Evolutionary conservation across 2,113 vertebrate species (phyloP).

Genomic region (Paracyprichromis sp.): DNA sequence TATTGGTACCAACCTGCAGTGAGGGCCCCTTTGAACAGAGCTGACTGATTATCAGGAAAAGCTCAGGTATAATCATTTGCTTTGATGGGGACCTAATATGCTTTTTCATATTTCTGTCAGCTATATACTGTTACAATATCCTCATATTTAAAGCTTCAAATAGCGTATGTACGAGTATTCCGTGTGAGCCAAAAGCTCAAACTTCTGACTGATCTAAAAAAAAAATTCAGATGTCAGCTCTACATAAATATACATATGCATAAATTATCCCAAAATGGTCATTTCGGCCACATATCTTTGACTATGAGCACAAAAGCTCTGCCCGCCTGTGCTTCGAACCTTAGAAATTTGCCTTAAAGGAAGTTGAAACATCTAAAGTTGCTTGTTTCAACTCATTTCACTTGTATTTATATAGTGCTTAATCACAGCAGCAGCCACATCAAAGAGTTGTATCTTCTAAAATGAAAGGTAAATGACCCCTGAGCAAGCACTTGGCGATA

Average conservation of each 20-base stretch:
- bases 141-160: not conserved
- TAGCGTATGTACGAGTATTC: not conserved
- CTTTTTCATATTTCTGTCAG: not conserved
- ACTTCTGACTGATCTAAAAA: not conserved
- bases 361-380: not conserved
- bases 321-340: not conserved
- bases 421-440: not conserved
- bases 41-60: not conserved
- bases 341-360: not conserved
- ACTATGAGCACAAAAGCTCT: not conserved
- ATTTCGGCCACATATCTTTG: not conserved
- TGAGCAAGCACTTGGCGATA: not conserved
- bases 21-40: not conserved
- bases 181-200: not conserved
- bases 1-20: not conserved
- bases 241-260: not conserved
- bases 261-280: not conserved
- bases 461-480: not conserved
- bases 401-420: not conserved
- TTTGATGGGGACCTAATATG: not conserved
- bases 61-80: not conserved
- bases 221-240: not conserved
- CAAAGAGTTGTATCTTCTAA: not conserved
- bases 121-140: not conserved
- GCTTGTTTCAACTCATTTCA: not conserved